Evolutionary conservation across 92 coral and sea anemone genomes (phyloP).

Genomic region (Phenganax marumi): DNA sequence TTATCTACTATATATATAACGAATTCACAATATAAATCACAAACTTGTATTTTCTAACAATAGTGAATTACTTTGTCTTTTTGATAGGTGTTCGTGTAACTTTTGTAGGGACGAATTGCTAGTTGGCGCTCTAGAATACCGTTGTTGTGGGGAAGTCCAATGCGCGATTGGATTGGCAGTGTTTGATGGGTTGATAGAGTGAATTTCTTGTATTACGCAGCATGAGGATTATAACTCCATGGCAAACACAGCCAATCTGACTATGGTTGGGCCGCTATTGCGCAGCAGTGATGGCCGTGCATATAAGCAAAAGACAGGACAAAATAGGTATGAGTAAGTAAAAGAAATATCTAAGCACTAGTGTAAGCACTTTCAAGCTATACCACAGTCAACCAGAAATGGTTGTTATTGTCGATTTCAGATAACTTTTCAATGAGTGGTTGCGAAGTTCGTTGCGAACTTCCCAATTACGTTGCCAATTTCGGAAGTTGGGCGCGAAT

Average conservation of each 20-base stretch:
- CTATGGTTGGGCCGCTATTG: constrained; percentile 22
- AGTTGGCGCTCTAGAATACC: constrained; percentile 29
- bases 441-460: too few relatives aligned
- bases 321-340: constrained; percentile 20
- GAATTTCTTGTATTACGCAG: constrained; percentile 3
- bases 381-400: too few relatives aligned
- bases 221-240: constrained; percentile 22
- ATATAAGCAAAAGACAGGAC: constrained; percentile 22
- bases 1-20: too few relatives aligned
- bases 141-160: not conserved
- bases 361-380: not conserved
- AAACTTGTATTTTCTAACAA: not conserved
- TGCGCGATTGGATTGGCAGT: constrained; percentile 23
- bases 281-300: constrained; percentile 15
- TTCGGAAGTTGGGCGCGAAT: too few relatives aligned
- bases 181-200: constrained; percentile 17
- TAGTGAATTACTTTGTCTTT: too few relatives aligned
- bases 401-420: too few relatives aligned
- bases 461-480: too few relatives aligned
- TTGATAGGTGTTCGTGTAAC: constrained; percentile 15
- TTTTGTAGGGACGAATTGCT: constrained; percentile 19
- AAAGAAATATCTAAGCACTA: not conserved
- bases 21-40: not conserved
- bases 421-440: too few relatives aligned
- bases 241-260: constrained; percentile 5